phyloP scores from a whole-genome alignment of 2,797 vertebrate species.

The Crypturellus tataupa region DNA sequence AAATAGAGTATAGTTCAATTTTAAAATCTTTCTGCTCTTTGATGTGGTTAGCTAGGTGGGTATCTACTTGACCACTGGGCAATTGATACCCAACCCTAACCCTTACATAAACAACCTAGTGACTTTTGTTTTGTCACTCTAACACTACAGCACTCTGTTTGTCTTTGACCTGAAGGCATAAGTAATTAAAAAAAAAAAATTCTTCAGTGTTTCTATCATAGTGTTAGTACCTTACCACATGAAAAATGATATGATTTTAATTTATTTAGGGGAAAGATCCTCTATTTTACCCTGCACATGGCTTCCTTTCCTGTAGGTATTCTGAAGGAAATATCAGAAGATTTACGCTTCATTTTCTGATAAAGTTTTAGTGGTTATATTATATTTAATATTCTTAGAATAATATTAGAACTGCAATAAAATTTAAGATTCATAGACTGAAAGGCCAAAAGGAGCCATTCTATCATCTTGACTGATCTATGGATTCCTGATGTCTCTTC shows the following conservation, averaged over 20 bases:
- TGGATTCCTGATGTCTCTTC: not conserved
- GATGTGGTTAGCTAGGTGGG: not conserved
- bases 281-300: not conserved
- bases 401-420: not conserved
- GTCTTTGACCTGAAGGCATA: not conserved
- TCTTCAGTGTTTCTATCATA: not conserved
- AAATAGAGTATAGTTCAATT: not conserved
- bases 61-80: not conserved
- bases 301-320: not conserved
- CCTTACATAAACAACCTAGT: not conserved
- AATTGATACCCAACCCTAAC: not conserved
- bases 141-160: not conserved
- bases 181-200: not conserved
- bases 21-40: not conserved
- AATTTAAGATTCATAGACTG: not conserved
- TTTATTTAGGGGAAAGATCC: not conserved
- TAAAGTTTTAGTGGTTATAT: not conserved
- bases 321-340: not conserved
- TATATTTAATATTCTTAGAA: not conserved
- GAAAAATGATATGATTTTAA: not conserved
- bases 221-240: not conserved
- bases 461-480: not conserved
- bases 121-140: not conserved
- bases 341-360: not conserved
- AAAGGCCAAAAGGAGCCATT: not conserved